Percentiles rank a stretch among this genome's conserved stretches.
Conservation (phyloP, 2,888 invertebrate genomes). For the Thymelicus acteon region DNA sequence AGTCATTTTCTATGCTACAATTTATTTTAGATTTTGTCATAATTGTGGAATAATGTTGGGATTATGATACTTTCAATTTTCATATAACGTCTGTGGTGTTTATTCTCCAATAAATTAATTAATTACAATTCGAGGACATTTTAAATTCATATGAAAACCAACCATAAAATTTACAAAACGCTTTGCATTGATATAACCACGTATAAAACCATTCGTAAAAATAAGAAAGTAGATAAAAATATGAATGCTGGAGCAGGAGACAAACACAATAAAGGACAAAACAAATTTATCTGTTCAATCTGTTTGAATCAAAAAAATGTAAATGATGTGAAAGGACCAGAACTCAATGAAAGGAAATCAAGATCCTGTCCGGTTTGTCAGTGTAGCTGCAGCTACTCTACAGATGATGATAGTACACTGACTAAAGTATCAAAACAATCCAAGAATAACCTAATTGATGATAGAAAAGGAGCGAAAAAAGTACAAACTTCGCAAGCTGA, state of each 20-base stretch:
- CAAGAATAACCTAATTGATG: conserved; percentile 31
- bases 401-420: conserved; percentile 12
- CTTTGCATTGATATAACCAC: conserved; percentile 66
- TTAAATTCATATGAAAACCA: conserved; percentile 60
- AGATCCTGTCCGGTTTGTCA: conserved; percentile 58
- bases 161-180: conserved; percentile 49
- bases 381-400: conserved; percentile 41
- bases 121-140: conserved; percentile 22
- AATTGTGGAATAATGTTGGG: not conserved
- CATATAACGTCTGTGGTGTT: conserved; percentile 7
- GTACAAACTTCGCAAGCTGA: conserved; percentile 63
- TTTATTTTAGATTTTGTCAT: not conserved
- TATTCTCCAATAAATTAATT: not conserved
- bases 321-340: conserved; percentile 29
- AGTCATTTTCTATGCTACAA: not conserved
- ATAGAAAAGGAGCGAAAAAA: conserved; percentile 47
- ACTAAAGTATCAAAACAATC: conserved; percentile 19
- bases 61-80: conserved; percentile 2
- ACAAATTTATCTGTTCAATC: conserved; percentile 63
- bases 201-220: conserved; percentile 47
- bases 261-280: conserved; percentile 42
- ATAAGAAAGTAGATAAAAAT: conserved; percentile 29
- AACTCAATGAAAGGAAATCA: conserved; percentile 44
- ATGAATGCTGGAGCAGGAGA: conserved; percentile 40
- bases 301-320: conserved; percentile 54